phyloP scores from a whole-genome alignment of 2,113 vertebrate genomes.

The Mirounga angustirostris region DNA sequence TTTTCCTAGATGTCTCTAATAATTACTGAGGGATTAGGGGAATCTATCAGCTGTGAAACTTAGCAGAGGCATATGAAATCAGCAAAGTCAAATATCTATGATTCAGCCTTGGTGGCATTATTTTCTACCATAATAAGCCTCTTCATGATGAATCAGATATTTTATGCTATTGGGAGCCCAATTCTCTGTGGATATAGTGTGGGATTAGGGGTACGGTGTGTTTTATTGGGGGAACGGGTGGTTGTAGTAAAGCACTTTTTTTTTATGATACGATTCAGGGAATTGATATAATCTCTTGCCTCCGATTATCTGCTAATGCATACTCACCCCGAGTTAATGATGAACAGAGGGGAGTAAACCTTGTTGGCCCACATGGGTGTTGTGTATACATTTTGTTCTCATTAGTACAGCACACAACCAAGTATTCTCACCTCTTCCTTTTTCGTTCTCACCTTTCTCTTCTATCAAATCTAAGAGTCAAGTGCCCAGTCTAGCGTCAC shows the following conservation, averaged over 20 bases:
- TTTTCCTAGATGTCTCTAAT: conserved; percentile 66
- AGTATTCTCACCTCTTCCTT: background rate
- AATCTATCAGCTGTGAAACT: conserved; percentile 68
- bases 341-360: background rate
- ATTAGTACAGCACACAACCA: background rate
- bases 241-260: background rate
- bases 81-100: conserved; percentile 53
- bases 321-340: background rate
- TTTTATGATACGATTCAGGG: background rate
- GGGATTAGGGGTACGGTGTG: background rate
- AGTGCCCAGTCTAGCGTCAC: background rate
- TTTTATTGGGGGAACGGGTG: background rate
- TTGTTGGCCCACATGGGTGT: background rate
- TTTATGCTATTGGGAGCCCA: background rate
- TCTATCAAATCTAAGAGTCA: background rate
- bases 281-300: background rate
- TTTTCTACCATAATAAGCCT: conserved; percentile 44
- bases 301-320: background rate
- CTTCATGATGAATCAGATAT: conserved; percentile 44
- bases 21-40: conserved; percentile 77
- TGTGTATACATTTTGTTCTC: background rate
- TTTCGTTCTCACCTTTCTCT: background rate
- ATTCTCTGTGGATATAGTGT: background rate
- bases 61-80: conserved; percentile 60
- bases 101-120: conserved; percentile 34